phyloP scores from a whole-genome alignment of 37 sponge, comb jelly and placozoan species.

The Beroe ovata region DNA sequence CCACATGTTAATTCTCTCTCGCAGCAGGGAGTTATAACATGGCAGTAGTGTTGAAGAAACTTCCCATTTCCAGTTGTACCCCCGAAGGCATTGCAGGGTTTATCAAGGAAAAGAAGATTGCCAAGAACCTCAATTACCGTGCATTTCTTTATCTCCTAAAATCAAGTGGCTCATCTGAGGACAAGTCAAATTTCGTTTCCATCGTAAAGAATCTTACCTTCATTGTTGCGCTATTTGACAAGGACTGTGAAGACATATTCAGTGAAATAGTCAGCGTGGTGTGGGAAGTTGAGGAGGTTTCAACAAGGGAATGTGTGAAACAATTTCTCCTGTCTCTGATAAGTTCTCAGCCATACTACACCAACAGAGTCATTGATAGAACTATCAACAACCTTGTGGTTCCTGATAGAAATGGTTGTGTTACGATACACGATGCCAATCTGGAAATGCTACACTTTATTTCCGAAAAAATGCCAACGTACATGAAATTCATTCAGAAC shows the following conservation, averaged over 20 bases:
- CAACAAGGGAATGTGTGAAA: neutral
- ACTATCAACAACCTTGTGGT: neutral
- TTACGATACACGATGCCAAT: neutral
- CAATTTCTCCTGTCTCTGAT: slow-evolving; percentile 24
- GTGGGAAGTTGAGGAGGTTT: neutral
- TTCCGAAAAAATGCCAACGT: slow-evolving; percentile 46
- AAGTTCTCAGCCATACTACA: slow-evolving; percentile 49
- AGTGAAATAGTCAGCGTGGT: neutral
- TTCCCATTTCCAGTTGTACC: neutral
- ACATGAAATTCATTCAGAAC: slow-evolving; percentile 37
- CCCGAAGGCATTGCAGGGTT: neutral
- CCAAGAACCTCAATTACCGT: slow-evolving; percentile 31
- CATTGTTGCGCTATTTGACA: slow-evolving; percentile 40
- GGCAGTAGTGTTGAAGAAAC: slow-evolving; percentile 12
- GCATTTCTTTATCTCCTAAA: slow-evolving; percentile 58
- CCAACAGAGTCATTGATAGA: slow-evolving; percentile 47
- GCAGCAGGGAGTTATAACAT: too few relatives aligned
- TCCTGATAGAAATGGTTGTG: neutral
- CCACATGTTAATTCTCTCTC: too few relatives aligned
- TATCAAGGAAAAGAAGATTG: slow-evolving; percentile 46
- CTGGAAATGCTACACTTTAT: slow-evolving; percentile 31
- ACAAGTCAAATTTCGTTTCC: neutral
- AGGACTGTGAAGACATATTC: slow-evolving; percentile 57
- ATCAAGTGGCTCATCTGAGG: neutral
- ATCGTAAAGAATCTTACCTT: neutral